Evolutionary conservation across 2,113 vertebrate genomes (phyloP), one percentile per base, ranked within the genome.

Genomic region (Corydoras maculifer): DNA sequence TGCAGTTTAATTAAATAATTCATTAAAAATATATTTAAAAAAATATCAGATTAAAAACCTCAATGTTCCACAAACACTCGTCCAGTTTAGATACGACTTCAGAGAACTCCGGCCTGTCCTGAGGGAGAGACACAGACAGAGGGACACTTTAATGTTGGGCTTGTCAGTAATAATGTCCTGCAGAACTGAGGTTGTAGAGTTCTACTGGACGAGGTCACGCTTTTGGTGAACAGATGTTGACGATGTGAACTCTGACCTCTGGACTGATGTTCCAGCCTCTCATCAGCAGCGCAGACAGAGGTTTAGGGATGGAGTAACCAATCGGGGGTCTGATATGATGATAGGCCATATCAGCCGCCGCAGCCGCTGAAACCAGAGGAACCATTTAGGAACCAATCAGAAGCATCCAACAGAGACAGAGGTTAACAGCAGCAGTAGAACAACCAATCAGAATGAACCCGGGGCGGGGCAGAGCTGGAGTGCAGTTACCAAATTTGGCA

Each of bases 61-160:
- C 95, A 1, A 93, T 88, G 7, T 98, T 97, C 81, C 92, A 92
- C 65, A 98, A 90, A 49, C 94, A 98, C 72, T 98, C 95, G 77
- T 97, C 95, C 54, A 97, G 79, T 68, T 91, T 97, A 15, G 86
- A 80, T 25, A 97, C 93, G 2, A 99, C 92, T 86, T 98, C 94
- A 18, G 94, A 96, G 79, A 98, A 98, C 76, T 96, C 93, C 0
- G 94, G 96, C 61, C 96, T 90, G 73, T 94, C 95, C 96, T 99
- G 82, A 5, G 78, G 81, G 68, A 70, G 58, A 64, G 53, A 72
- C 35, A 61, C 4, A 57, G 35, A 76, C 53, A 64, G n/a, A 50
- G 55, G 60, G 49, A 66, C 55, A 2, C 3, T 53, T 53, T 14
- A 2, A 11, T 51, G 11, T 51, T 11, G 2, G 18, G 18, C 18